Base-by-base conservation (phyloP, 2,113 vertebrate genomes). In the Coturnix japonica region DNA sequence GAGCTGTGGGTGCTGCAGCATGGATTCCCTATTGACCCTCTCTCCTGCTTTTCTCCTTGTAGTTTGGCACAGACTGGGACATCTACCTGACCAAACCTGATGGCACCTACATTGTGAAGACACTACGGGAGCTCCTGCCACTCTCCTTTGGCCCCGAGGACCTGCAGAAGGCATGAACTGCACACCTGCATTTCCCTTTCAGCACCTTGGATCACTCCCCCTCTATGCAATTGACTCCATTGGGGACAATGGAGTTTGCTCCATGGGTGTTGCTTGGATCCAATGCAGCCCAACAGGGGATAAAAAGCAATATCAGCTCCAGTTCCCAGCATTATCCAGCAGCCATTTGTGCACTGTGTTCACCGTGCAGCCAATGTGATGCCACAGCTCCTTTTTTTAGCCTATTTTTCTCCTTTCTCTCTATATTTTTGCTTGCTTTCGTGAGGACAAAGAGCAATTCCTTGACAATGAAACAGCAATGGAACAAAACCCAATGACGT, bases 31-130 rank as follows among this genome's bases (percentile, higher is more conserved):
- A 31, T 16, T 19, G 17, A 56, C 10, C 54, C 30, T n/a, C 19
- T 81, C 20, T 11, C 15, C 6, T 6, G 5, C 16, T 64, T 18
- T 85, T 51, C 69, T 80, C 64, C 95, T 94, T 94, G 17, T 93
- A 99, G 99, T 99, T 99, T 19, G 99, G 99, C 13, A 90, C 81
- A 0, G 92, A 97, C 33, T 99, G 98, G 98, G 97, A 97, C 0
- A 91, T 99, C 78, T 98, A 98, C 90, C 92, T 99, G 95, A 97
- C 98, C 57, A 99, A 98, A 88, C 78, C 97, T 0, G 98, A 99
- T 0, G 98, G 98, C 9, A 96, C 98, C 0, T 98, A 97, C 7
- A 17, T 95, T 1, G 91, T 97, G 75, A 98, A 92, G 96, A 98
- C 94, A 0, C 96, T 99, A 49, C 96, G 96, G 8, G 97, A 99